Conservation (phyloP, 2,797 vertebrate species). For the Schizopygopsis malacanthus region DNA sequence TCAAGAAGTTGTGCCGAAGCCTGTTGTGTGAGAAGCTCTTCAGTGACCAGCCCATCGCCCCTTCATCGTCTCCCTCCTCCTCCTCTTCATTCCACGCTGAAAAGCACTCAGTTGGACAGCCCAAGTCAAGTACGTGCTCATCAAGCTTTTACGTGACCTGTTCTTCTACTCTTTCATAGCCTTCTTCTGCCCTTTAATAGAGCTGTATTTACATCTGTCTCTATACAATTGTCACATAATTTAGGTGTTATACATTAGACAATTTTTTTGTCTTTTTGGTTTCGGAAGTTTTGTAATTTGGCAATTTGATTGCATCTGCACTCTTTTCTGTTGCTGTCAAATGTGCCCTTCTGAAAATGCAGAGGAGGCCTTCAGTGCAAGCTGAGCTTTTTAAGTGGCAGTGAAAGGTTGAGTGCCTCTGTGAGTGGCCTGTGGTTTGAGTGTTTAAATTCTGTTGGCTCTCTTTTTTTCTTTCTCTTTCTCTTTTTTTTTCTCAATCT, state of each 20-base stretch:
- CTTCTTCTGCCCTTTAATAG: background rate
- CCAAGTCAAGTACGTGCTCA: constrained; percentile 58
- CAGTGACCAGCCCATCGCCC: constrained; percentile 92
- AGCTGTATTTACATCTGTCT: background rate
- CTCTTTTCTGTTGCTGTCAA: constrained; percentile 20
- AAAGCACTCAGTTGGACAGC: constrained; percentile 61
- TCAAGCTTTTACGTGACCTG: constrained; percentile 6
- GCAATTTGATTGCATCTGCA: constrained; percentile 12
- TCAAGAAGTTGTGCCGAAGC: constrained; percentile 95
- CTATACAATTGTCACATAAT: background rate
- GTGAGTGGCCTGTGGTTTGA: constrained; percentile 46
- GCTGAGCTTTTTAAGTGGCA: constrained; percentile 46
- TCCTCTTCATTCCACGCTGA: constrained; percentile 60
- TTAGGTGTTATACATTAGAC: background rate
- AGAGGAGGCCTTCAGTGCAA: constrained; percentile 42
- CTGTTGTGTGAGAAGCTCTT: constrained; percentile 96
- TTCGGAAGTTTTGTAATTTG: constrained; percentile 7
- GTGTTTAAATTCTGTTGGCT: constrained; percentile 30
- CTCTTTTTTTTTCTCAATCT: background rate
- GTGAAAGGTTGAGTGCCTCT: constrained; percentile 46
- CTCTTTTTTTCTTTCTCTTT: background rate
- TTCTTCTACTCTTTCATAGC: background rate
- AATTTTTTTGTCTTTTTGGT: background rate
- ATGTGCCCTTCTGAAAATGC: constrained; percentile 37
- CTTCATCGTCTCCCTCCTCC: constrained; percentile 58